Evolutionary conservation across 37 sponge, comb jelly and placozoan species (phyloP), one percentile per base, ranked within the genome.

Genomic region (Tethya wilhelma): DNA sequence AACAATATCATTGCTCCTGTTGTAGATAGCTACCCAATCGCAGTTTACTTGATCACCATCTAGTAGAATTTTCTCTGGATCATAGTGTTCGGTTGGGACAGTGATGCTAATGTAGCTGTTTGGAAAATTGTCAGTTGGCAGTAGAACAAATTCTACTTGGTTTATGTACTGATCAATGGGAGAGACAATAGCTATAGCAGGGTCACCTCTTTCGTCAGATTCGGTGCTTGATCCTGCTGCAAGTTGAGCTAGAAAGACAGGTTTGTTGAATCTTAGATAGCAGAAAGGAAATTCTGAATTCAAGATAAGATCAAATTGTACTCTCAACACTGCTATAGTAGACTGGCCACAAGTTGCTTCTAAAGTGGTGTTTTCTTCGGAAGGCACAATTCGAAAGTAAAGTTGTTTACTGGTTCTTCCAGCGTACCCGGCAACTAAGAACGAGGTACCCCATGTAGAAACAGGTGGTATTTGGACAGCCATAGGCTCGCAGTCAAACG

Each of bases 391-490:
- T 49, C 53, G 53, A 49, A 49, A 49, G 14, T 49, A n/a, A n/a
- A n/a, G 9, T 49, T 49, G 53, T 19, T 9, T 9, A 49, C 14
- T 14, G 14, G 53, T 19, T 49, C 14, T 9, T 49, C 53, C 53
- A 49, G 14, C 14, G 53, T 19, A 49, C 53, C 14, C 14, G 53
- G 53, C 29, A 25, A 72, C n/a, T 4, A 72, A 22, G 30, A 46
- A 72, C 12, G 26, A 5, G 4, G 22, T 40, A 12, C 73, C 53
- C 73, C 73, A 72, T 22, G 46, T 44, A 7, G 55, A 9, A 12
- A 44, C 44, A 17, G 73, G 73, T 22, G 53, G 73, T 12, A 72
- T 72, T 43, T 72, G 73, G 29, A 43, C 46, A 29, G 56, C 73
- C 19, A 72, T 11, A 14, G 22, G 40, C 4, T 9, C 40, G 29